Evolutionary conservation across 1,140 invertebrate genomes (phyloP), one percentile per base, ranked within the genome.

Genomic region (Fopius arisanus): DNA sequence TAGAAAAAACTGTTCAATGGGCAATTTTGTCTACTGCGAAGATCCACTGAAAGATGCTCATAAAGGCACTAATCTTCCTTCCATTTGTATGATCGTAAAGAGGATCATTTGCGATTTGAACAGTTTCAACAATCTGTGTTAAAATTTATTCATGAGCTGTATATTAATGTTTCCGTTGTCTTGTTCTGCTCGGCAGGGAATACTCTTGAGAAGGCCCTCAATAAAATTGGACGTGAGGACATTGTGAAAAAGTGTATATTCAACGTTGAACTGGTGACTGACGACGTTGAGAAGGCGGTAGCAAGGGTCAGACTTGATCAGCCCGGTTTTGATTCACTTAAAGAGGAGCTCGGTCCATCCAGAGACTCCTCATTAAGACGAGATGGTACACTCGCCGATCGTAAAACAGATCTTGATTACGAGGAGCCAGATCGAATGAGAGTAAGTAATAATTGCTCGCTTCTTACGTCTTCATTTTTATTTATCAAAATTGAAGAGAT

Each of bases 231-330:
- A 63, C 91, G 97, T 68, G 95, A 97, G 78, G 97, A 99, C 82
- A 97, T 98, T 51, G 95, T 98, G 75, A 92, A 92, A 70, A 94
- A 95, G 76, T 97, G 97, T 85, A 95, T 96, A 80, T 95, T 95
- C 78, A 95, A 96, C 80, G 91, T 96, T 14, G 93, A 94, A 81
- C 84, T 92, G 29, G 92, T 95, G 0, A 94, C 93, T 0, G 94
- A 96, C 81, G 94, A 94, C 78, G 90, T 93, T 63, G 95, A 96
- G 81, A 92, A 92, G 84, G 93, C 92, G 28, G 90, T 94, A 19
- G 94, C 94, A 4, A 93, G 93, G 84, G 91, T 92, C 40, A 90
- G 92, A 78, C 88, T 95, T 66, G 93, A 94, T 86, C 93, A 94
- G 79, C 92, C 93, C 81, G 93, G 92, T 75, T 94, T 94, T 86